These are phyloP conservation scores for Palloptera scutellata DNA, from an alignment of 2,888 invertebrate species.

Conservation along the genomic window DNA sequence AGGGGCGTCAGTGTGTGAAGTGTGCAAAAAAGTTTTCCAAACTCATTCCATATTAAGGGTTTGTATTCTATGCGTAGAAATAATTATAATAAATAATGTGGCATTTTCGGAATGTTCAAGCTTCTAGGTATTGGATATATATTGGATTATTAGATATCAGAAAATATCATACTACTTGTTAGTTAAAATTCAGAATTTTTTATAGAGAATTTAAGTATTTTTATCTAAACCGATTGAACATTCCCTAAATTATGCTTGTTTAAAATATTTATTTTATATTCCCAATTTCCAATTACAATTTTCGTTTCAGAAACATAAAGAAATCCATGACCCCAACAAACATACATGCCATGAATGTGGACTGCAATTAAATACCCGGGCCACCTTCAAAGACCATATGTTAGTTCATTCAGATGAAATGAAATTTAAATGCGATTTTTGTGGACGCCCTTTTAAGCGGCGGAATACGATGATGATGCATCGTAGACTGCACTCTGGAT, in stretches of 20 bases:
- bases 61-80: not conserved
- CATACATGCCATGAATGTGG: conserved; percentile 58
- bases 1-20: not conserved
- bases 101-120: not conserved
- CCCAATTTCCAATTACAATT: too few relatives aligned
- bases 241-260: too few relatives aligned
- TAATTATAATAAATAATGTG: not conserved
- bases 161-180: too few relatives aligned
- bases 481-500: conserved; percentile 58
- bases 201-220: too few relatives aligned
- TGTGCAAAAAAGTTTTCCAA: not conserved
- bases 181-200: too few relatives aligned
- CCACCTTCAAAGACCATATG: conserved; percentile 55
- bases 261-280: not conserved
- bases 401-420: conserved; percentile 54
- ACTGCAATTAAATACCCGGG: conserved; percentile 54
- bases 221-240: too few relatives aligned
- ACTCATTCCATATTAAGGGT: not conserved
- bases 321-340: conserved; percentile 56
- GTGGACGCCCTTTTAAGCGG: conserved; percentile 44
- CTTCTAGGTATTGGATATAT: too few relatives aligned
- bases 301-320: conserved; percentile 46
- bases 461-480: conserved; percentile 40
- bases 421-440: not conserved
- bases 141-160: too few relatives aligned